Evolutionary conservation across 1,140 invertebrate genomes (phyloP).

Genomic region (Formica selysi): DNA sequence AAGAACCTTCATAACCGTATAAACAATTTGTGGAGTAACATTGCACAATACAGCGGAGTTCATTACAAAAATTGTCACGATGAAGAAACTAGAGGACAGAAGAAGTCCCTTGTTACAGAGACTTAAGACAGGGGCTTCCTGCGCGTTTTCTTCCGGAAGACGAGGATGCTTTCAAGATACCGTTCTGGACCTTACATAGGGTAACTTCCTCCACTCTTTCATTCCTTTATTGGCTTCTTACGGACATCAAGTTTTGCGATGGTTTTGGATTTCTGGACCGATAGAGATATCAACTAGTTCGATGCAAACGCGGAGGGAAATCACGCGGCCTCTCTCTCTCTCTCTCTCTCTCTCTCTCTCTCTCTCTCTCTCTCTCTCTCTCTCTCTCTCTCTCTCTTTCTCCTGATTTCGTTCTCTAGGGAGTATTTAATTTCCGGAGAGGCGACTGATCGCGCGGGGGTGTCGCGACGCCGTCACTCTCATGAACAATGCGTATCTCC

Average conservation of each 20-base stretch:
- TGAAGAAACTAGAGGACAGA: neutral
- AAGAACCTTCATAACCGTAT: neutral
- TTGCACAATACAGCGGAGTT: neutral
- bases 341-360: neutral
- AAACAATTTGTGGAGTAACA: neutral
- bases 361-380: conserved; percentile 2
- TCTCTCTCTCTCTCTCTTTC: conserved; percentile 15
- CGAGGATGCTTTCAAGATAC: neutral
- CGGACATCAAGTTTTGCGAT: conserved; percentile 11
- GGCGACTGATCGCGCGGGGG: neutral
- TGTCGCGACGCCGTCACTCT: conserved; percentile 67
- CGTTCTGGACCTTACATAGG: neutral
- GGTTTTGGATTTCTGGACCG: neutral
- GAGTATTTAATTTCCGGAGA: conserved; percentile 81
- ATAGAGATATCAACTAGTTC: conserved; percentile 10
- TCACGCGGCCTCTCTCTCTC: neutral
- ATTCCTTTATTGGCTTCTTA: conserved; percentile 19
- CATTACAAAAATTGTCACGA: conserved; percentile 17
- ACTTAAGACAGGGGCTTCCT: conserved; percentile 14
- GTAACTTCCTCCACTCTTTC: conserved; percentile 5
- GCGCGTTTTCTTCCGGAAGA: neutral
- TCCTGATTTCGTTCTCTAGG: conserved; percentile 68
- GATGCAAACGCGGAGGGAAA: conserved; percentile 27
- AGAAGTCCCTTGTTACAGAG: conserved; percentile 1
- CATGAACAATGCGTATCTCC: conserved; percentile 58